Percentiles rank a stretch among this genome's conserved stretches.
Evolutionary conservation across 2,797 vertebrate species (phyloP).

Genomic region (Ispidina picta): DNA sequence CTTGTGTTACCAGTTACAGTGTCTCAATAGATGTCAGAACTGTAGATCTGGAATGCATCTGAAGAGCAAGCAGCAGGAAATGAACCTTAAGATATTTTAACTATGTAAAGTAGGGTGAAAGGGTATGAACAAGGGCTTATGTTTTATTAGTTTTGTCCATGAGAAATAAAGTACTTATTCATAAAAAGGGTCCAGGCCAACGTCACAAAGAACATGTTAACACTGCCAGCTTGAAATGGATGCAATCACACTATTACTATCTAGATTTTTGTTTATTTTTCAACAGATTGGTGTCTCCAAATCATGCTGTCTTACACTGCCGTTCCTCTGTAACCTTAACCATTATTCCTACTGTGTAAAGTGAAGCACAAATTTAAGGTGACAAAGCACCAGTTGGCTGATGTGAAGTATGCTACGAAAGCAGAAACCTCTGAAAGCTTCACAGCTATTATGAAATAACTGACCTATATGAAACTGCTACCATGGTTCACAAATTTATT

Average conservation of each 20-base stretch:
- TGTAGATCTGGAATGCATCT: slow-evolving; percentile 1
- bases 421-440: slow-evolving; percentile 70
- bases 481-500: slow-evolving; percentile 84
- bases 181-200: background rate
- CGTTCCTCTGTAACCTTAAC: slow-evolving; percentile 62
- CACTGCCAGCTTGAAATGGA: slow-evolving; percentile 11
- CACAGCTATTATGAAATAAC: slow-evolving; percentile 78
- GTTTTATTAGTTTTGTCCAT: background rate
- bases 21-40: slow-evolving; percentile 21
- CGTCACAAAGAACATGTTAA: slow-evolving; percentile 31
- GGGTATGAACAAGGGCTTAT: background rate
- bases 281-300: slow-evolving; percentile 30
- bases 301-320: slow-evolving; percentile 44
- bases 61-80: slow-evolving; percentile 19
- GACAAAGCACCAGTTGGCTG: slow-evolving; percentile 71
- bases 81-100: background rate
- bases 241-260: background rate
- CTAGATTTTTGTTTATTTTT: slow-evolving; percentile 68
- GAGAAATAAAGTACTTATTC: background rate
- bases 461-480: slow-evolving; percentile 82
- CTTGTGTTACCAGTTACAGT: slow-evolving; percentile 15
- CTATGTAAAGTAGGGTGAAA: background rate
- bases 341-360: slow-evolving; percentile 68
- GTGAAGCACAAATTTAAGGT: slow-evolving; percentile 71
- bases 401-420: slow-evolving; percentile 55